Conservation (phyloP, 2,797 vertebrate genomes). For the Poecilia velifera region DNA sequence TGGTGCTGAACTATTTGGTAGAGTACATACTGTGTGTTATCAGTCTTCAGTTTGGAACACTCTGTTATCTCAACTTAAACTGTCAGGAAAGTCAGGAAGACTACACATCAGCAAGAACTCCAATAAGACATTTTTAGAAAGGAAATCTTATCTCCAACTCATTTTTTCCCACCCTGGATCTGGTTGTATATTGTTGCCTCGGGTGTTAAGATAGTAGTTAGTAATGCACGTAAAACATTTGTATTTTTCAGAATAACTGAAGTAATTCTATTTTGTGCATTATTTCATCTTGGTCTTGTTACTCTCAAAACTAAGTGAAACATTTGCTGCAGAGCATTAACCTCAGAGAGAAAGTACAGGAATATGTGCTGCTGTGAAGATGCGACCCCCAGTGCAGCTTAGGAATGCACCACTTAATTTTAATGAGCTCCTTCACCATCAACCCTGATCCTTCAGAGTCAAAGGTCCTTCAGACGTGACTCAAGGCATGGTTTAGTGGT, state of each 20-base stretch:
- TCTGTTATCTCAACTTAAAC: not conserved
- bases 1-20: not conserved
- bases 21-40: slow-evolving; percentile 9
- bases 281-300: not conserved
- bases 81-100: not conserved
- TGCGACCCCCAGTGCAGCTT: not conserved
- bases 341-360: not conserved
- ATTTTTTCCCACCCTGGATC: not conserved
- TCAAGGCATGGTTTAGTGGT: not conserved
- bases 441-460: not conserved
- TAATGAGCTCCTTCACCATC: not conserved
- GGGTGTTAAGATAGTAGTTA: not conserved
- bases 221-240: not conserved
- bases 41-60: slow-evolving; percentile 8
- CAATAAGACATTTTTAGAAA: not conserved
- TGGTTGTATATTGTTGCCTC: not conserved
- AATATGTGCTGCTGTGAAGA: not conserved
- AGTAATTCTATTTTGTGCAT: not conserved
- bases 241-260: not conserved
- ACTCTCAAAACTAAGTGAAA: not conserved
- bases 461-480: not conserved
- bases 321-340: not conserved
- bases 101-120: not conserved
- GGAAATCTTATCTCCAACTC: not conserved
- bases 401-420: not conserved